Base-by-base conservation (phyloP, 2,113 vertebrate genomes). In the Sinocyclocheilus rhinocerous region DNA sequence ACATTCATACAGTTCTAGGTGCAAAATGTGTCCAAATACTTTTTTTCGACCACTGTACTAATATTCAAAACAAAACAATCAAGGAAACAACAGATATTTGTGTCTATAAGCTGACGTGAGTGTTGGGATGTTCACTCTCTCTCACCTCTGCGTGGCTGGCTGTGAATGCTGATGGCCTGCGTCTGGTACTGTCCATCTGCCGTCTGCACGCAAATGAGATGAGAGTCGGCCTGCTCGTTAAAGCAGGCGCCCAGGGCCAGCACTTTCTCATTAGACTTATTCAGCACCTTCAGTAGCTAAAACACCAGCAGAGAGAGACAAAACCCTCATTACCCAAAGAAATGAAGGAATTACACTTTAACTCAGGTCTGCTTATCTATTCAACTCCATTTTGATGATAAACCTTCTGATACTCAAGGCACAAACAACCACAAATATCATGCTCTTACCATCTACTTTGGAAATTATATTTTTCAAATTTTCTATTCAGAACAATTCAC, bases 141-240 rank as follows among this genome's bases (percentile, higher is more conserved):
- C 92, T 93, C 88, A 99, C 98, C 97, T 95, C 97, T 99, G 87
- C 98, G 95, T 1, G 96, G 96, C 89, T 99, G 97, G 86, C 96
- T 99, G 90, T 99, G 98, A 92, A 99, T 99, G 93, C 98, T 99
- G 95, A 99, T 99, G 85, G 98, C 98, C 92, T 99, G 98, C 0
- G 98, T 99, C 94, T 99, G 98, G 90, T 99, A 99, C 91, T 99
- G 98, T 82, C 97, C 97, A 0, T 99, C 97, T 0, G 99, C 97
- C 0, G 96, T 98, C 95, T 99, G 98, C 7, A 99, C 98, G 36
- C 98, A 99, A 90, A 99, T 98, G n/a, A 99, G 96, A 82, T 99
- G 98, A 0, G 98, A 99, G 89, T 99, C 98, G n/a, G 98, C 98
- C 16, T 95, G 96, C 91, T 98, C 97, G 0, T 98, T 99, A 93